These are phyloP conservation scores for Artibeus jamaicensis DNA, from an alignment of 2,797 vertebrate species.

Conservation along the genomic window DNA sequence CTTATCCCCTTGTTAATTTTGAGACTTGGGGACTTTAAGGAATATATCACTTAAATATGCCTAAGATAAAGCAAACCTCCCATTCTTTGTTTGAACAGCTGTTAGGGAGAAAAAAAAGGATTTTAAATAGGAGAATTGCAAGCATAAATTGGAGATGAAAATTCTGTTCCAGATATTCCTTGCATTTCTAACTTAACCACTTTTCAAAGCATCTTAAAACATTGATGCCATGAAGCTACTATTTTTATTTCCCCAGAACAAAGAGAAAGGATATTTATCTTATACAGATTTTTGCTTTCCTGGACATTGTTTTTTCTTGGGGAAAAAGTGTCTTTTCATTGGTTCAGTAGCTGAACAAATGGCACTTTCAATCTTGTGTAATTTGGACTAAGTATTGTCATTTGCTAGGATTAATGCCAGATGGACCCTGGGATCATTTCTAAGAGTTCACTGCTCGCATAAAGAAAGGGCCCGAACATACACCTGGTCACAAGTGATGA, in stretches of 20 bases:
- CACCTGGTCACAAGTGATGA: neutral
- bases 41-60: neutral
- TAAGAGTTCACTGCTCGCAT: slow-evolving; percentile 33
- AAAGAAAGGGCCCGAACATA: neutral
- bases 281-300: slow-evolving; percentile 32
- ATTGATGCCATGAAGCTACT: slow-evolving; percentile 40
- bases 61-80: slow-evolving; percentile 14
- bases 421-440: slow-evolving; percentile 4
- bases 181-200: slow-evolving; percentile 32
- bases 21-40: neutral
- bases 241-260: neutral
- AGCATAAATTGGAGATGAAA: slow-evolving; percentile 4
- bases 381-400: slow-evolving; percentile 63
- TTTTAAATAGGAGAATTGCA: slow-evolving; percentile 41
- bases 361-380: slow-evolving; percentile 5
- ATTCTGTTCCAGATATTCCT: neutral
- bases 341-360: slow-evolving; percentile 63
- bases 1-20: slow-evolving; percentile 14
- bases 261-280: slow-evolving; percentile 24
- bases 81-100: neutral
- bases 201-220: slow-evolving; percentile 57
- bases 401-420: slow-evolving; percentile 51
- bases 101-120: neutral
- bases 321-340: neutral
- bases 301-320: slow-evolving; percentile 5